Base-by-base conservation (phyloP, 2,888 invertebrate species). In the Amphiduros pacificus region DNA sequence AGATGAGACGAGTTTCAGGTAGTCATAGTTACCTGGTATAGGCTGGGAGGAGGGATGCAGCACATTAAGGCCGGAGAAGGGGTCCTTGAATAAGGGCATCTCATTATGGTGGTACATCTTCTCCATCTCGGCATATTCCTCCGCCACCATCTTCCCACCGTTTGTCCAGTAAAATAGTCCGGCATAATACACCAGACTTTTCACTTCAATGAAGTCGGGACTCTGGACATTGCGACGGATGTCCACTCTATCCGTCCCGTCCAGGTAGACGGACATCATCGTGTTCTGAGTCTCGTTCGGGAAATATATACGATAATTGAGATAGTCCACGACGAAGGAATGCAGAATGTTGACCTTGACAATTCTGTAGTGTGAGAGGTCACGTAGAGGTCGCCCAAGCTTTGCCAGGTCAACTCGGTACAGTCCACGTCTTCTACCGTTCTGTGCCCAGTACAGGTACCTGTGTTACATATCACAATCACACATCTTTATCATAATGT, bases 81-180 rank as follows among this genome's bases (percentile, higher is more conserved):
- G 84, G 48, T 83, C 83, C 44, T 84, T 84, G 27, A 72, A 83
- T 75, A 74, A 74, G 27, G 77, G 70, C 22, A 82, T 71, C 59
- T 85, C 85, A 77, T 91, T 92, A 76, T 92, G 92, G 74, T 89
- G 91, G 76, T 90, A 93, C 74, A 86, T 88, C 68, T 90, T 86
- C 56, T 87, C 87, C 50, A 85, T 86, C 0, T 85, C 74, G 89
- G 90, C 74, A 77, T 90, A 91, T 74, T 91, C 92, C 80, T 94
- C 94, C 17, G 88, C 88, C 51, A 90, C 85, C 67, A 54, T 27
- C 26, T 60, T 51, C 31, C 26, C 85, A 0, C 91, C 92, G 74
- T 91, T 90, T 0, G 92, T 92, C 92, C 93, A 94, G 77, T 91
- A 93, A 77, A 93, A 92, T 14, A 90, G 85, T 6, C 90, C 90